A percentile compares a stretch with the other conserved stretches of the same genome.
These are phyloP conservation scores for Ophioninae sp. DNA, from an alignment of 2,888 invertebrate species.

Conservation along the genomic window DNA sequence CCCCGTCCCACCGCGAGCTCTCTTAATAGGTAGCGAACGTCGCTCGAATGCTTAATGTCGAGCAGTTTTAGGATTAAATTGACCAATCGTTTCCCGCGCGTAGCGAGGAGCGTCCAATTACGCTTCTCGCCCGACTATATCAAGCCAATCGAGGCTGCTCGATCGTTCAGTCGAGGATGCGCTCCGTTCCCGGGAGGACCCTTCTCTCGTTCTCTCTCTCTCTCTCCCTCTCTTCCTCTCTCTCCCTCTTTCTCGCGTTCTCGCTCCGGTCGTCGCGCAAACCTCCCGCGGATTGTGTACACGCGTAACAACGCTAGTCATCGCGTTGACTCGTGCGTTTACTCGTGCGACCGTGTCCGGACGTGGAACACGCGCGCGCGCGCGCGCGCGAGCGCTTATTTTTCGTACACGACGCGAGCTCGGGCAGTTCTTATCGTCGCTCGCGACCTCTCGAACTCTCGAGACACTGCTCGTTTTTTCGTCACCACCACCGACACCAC, in stretches of 20 bases:
- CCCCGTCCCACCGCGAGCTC: conserved; percentile 12
- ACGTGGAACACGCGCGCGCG: neutral
- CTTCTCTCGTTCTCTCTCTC: conserved; percentile 1
- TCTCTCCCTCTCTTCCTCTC: conserved; percentile 12
- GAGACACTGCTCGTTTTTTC: neutral
- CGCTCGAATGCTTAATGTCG: conserved; percentile 80
- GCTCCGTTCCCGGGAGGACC: conserved; percentile 80
- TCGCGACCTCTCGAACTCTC: conserved; percentile 35
- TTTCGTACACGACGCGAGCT: neutral
- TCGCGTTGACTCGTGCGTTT: too few species aligned
- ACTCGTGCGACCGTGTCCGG: neutral
- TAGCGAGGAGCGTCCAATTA: conserved; percentile 84
- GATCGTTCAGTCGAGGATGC: conserved; percentile 83
- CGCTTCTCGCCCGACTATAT: conserved; percentile 85
- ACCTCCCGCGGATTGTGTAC: conserved; percentile 10
- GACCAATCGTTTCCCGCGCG: conserved; percentile 81
- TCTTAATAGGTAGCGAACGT: conserved; percentile 80
- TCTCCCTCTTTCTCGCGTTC: conserved; percentile 13
- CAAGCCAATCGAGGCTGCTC: conserved; percentile 86
- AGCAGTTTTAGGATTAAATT: conserved; percentile 80
- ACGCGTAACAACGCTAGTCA: neutral
- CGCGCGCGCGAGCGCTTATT: conserved; percentile 3
- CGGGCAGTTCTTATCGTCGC: neutral
- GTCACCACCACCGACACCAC: too few species aligned
- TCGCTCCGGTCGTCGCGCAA: neutral